Conservation (phyloP, 2,888 invertebrate genomes). For the Odontothrips loti region DNA sequence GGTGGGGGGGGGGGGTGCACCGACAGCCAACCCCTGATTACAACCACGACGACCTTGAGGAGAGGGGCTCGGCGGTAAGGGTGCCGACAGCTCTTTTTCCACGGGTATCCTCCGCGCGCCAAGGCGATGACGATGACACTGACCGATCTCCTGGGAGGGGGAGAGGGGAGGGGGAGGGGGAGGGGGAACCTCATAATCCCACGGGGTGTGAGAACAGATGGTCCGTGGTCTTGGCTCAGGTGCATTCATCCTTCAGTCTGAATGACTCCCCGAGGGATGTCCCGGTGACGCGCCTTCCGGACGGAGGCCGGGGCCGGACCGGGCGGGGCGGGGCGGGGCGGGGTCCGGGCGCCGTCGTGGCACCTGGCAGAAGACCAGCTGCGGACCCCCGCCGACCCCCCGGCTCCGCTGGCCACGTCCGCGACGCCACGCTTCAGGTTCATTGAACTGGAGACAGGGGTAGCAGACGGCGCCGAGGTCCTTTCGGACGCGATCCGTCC, state of each 20-base stretch:
- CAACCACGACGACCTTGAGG: no score
- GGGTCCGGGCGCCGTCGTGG: background rate
- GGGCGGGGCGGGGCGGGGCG: background rate
- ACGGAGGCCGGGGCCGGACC: background rate
- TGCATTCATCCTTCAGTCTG: constrained; percentile 21
- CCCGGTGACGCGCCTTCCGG: background rate
- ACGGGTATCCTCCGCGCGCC: background rate
- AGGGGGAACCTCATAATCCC: constrained; percentile 1
- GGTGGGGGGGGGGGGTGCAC: no score
- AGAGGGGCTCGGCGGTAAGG: no score
- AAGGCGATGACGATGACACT: constrained; percentile 4
- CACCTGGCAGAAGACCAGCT: background rate
- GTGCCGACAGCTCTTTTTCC: no score
- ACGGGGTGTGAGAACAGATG: background rate
- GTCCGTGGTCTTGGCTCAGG: constrained; percentile 22
- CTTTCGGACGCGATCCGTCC: no score
- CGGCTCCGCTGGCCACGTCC: background rate
- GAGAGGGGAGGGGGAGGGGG: background rate
- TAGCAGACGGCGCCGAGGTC: no score
- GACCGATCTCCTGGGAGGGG: background rate
- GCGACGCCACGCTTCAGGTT: background rate
- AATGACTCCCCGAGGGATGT: constrained; percentile 13
- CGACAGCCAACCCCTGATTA: no score
- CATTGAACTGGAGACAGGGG: no score
- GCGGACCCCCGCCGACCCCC: background rate